A percentile compares a stretch with the other conserved stretches of the same genome.
phyloP scores from a whole-genome alignment of 2,797 vertebrate species.

The Falco peregrinus region DNA sequence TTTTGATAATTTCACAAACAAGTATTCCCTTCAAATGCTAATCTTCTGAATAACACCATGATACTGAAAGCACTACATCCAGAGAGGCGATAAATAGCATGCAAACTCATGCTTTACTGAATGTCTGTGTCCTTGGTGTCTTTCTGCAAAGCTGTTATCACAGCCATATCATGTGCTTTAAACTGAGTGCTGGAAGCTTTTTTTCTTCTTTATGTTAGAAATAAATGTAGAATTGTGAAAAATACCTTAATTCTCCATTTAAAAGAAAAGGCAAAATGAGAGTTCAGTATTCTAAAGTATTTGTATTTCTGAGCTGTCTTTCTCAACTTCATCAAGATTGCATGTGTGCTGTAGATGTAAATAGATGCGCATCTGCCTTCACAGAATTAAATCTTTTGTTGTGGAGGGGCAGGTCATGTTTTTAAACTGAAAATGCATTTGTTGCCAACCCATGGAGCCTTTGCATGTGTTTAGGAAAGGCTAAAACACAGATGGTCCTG shows the following conservation, averaged over 20 bases:
- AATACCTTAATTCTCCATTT: background rate
- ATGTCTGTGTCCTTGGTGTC: background rate
- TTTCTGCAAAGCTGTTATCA: background rate
- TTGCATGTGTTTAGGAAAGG: background rate
- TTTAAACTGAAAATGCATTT: background rate
- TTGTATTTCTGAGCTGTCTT: background rate
- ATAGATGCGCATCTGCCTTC: background rate
- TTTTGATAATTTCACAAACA: background rate
- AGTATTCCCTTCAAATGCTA: background rate
- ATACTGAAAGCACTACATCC: background rate
- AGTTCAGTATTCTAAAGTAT: background rate
- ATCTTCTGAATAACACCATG: constrained; percentile 6
- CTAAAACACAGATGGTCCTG: background rate
- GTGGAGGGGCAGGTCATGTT: background rate
- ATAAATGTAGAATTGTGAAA: background rate
- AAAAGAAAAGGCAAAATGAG: background rate
- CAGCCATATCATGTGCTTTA: background rate
- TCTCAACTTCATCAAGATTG: background rate
- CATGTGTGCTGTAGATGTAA: background rate
- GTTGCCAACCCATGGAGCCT: background rate
- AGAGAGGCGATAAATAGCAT: background rate
- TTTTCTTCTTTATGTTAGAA: background rate
- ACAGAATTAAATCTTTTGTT: background rate
- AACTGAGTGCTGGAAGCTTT: background rate
- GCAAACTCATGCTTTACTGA: background rate